These are phyloP conservation scores for Porites cylindrica DNA, from an alignment of 92 coral and sea anemone species.

Conservation along the genomic window DNA sequence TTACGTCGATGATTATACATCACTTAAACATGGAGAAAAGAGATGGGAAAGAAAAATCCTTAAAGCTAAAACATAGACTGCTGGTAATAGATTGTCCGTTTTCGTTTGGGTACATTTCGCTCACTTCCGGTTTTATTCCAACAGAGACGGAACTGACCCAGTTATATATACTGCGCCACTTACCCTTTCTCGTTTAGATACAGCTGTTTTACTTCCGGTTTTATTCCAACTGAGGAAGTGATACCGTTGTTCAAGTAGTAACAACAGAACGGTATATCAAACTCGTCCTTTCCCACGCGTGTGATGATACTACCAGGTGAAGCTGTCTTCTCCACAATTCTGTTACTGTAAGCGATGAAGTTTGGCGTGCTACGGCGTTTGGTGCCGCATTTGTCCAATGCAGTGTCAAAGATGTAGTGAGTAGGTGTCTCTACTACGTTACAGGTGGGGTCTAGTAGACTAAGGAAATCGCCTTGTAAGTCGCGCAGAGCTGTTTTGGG, in stretches of 20 bases:
- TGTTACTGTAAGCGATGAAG: constrained; percentile 86
- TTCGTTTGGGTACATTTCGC: too few relatives aligned
- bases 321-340: constrained; percentile 71
- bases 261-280: constrained; percentile 88
- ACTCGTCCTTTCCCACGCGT: constrained; percentile 84
- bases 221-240: constrained; percentile 79
- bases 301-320: constrained; percentile 78
- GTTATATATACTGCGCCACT: too few relatives aligned
- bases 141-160: too few relatives aligned
- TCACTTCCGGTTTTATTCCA: too few relatives aligned
- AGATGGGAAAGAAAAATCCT: too few relatives aligned
- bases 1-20: too few relatives aligned
- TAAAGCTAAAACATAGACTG: too few relatives aligned
- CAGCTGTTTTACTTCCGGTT: constrained; percentile 82
- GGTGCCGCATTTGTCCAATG: constrained; percentile 80
- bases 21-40: too few relatives aligned
- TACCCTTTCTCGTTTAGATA: constrained; percentile 84
- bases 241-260: constrained; percentile 86
- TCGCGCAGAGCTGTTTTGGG: constrained; percentile 86
- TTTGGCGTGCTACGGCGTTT: constrained; percentile 76
- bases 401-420: constrained; percentile 81
- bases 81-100: too few relatives aligned
- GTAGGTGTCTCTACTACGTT: constrained; percentile 78
- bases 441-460: constrained; percentile 78
- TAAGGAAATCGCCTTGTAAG: constrained; percentile 81